Evolutionary conservation across 2,797 vertebrate species (phyloP).

Genomic region (Psittacula echo): DNA sequence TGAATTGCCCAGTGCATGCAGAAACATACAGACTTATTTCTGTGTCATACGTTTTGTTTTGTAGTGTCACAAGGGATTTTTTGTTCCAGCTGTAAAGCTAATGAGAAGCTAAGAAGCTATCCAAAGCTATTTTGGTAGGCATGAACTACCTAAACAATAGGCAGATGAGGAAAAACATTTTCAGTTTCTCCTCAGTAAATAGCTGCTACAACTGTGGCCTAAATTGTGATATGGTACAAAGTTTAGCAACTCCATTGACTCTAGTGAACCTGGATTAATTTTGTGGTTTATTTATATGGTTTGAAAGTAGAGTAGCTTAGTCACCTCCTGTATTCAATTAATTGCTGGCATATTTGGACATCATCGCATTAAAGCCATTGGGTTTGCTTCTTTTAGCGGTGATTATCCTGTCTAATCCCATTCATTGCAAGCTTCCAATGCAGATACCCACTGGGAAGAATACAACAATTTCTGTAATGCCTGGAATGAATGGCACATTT

Average conservation of each 20-base stretch:
- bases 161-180: not conserved
- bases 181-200: not conserved
- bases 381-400: slow-evolving; percentile 25
- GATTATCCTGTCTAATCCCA: slow-evolving; percentile 64
- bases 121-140: not conserved
- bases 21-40: not conserved
- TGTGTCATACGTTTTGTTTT: not conserved
- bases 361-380: slow-evolving; percentile 41
- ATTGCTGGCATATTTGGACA: slow-evolving; percentile 34
- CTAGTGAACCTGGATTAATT: not conserved
- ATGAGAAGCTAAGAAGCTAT: slow-evolving; percentile 6
- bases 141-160: not conserved
- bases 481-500: not conserved
- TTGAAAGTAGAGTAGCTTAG: slow-evolving; percentile 35
- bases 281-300: not conserved
- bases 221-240: not conserved
- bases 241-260: not conserved
- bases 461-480: slow-evolving; percentile 19
- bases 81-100: slow-evolving; percentile 1
- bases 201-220: not conserved
- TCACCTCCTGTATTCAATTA: slow-evolving; percentile 30
- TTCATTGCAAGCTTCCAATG: slow-evolving; percentile 41
- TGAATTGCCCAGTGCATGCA: not conserved
- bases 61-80: not conserved
- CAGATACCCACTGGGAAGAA: slow-evolving; percentile 40